Percentiles rank a stretch among this genome's conserved stretches.
Conservation (phyloP, 2,888 invertebrate species). For the Sarcophaga subvicina region DNA sequence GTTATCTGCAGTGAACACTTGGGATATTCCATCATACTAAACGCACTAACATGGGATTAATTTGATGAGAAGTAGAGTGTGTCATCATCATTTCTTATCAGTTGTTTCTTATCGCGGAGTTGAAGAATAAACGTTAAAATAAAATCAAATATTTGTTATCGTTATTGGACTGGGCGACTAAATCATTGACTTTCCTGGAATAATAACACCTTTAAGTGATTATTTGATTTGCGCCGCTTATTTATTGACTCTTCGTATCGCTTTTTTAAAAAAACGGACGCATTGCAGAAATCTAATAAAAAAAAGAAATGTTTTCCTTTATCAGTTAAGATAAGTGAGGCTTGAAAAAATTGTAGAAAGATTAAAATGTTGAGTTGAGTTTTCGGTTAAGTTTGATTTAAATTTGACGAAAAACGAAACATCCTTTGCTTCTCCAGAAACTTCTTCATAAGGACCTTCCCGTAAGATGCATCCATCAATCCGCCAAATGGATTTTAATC, state of each 20-base stretch:
- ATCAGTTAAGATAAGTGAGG: not conserved
- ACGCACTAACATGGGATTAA: not conserved
- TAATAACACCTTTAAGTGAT: not conserved
- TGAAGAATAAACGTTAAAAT: not conserved
- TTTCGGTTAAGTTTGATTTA: no score
- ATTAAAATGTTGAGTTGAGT: no score
- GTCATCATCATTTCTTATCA: not conserved
- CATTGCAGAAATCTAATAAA: not conserved
- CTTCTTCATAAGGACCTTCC: not conserved
- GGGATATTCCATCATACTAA: no score
- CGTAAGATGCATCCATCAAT: no score
- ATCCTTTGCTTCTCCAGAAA: not conserved
- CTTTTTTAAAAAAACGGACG: no score
- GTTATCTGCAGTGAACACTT: no score
- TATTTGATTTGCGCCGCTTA: not conserved
- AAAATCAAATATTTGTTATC: not conserved
- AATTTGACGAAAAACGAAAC: no score
- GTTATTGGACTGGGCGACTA: not conserved
- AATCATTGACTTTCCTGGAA: not conserved
- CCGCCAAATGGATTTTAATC: no score
- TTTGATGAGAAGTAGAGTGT: not conserved
- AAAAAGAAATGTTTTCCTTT: not conserved
- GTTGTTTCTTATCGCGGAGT: not conserved
- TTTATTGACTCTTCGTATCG: not conserved
- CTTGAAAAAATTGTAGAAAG: not conserved